Conservation (phyloP, 2,113 vertebrate species). For the Sander vitreus region DNA sequence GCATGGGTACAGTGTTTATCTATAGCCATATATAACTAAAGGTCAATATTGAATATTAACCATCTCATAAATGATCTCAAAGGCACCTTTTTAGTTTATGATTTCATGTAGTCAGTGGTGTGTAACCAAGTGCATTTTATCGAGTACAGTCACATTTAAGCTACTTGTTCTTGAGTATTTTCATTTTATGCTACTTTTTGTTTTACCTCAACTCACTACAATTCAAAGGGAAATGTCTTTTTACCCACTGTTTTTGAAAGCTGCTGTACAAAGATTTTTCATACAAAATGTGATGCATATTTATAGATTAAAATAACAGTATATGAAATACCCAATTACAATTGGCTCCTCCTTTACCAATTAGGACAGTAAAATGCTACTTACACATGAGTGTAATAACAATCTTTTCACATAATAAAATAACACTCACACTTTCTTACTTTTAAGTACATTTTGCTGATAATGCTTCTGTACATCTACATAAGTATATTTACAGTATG, state of each 20-base stretch:
- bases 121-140: not conserved
- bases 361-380: not conserved
- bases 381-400: not conserved
- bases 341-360: not conserved
- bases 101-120: not conserved
- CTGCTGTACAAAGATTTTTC: not conserved
- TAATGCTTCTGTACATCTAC: no score
- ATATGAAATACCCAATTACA: not conserved
- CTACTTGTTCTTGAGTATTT: not conserved
- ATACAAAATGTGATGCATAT: no score
- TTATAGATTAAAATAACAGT: no score
- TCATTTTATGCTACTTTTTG: not conserved
- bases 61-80: not conserved
- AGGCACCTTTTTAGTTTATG: not conserved
- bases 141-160: no score
- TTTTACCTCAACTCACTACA: not conserved
- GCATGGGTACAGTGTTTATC: constrained; percentile 26
- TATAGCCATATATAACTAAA: not conserved
- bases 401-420: no score
- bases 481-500: no score
- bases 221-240: no score
- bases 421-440: no score
- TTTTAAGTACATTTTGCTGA: no score
- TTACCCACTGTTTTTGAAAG: not conserved
- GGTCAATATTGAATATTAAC: not conserved